A percentile compares a stretch with the other conserved stretches of the same genome.
Conservation (phyloP, 2,113 vertebrate species). For the Sebastes schlegelii region DNA sequence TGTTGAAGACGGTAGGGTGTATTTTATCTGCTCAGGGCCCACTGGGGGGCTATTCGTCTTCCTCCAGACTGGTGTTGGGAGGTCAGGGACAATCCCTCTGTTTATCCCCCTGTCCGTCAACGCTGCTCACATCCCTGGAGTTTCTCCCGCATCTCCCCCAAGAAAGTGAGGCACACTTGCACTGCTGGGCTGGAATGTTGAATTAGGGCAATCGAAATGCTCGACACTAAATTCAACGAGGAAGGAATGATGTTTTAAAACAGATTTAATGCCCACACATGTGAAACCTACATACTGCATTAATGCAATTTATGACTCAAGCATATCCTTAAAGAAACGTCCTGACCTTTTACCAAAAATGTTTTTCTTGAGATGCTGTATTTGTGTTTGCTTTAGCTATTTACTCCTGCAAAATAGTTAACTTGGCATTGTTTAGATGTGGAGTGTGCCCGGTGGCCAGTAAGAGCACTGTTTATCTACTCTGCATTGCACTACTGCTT, state of each 20-base stretch:
- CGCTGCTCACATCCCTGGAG: constrained; percentile 73
- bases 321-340: constrained; percentile 1
- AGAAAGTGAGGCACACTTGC: constrained; percentile 76
- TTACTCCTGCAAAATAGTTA: constrained; percentile 50
- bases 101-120: constrained; percentile 84
- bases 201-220: constrained; percentile 45
- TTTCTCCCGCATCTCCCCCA: constrained; percentile 63
- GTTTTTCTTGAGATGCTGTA: constrained; percentile 22
- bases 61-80: constrained; percentile 77
- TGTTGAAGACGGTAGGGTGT: constrained; percentile 84
- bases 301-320: constrained; percentile 3
- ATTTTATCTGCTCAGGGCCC: constrained; percentile 84
- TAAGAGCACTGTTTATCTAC: constrained; percentile 81
- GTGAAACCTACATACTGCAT: neutral
- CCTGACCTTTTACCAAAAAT: neutral
- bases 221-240: constrained; percentile 39
- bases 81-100: constrained; percentile 81
- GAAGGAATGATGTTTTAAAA: constrained; percentile 18
- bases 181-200: constrained; percentile 43
- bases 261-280: constrained; percentile 16
- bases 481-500: constrained; percentile 81
- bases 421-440: constrained; percentile 65
- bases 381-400: constrained; percentile 30
- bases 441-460: constrained; percentile 77
- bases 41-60: constrained; percentile 83